Percentiles rank a stretch among this genome's conserved stretches.
Evolutionary conservation across 2,113 vertebrate species (phyloP).

Genomic region (Campylomormyrus tamandua): DNA sequence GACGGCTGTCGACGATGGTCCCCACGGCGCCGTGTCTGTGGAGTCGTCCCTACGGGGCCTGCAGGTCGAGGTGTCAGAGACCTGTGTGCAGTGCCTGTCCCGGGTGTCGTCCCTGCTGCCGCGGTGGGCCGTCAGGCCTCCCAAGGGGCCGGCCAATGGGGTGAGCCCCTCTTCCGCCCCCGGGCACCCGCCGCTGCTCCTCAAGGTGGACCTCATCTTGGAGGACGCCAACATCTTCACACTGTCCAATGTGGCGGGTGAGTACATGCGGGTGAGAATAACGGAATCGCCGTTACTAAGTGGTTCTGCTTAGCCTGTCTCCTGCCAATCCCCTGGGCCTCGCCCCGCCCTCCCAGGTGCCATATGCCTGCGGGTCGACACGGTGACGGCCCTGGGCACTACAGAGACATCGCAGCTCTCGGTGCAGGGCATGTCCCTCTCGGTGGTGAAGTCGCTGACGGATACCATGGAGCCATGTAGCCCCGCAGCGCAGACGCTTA

Average conservation of each 20-base stretch:
- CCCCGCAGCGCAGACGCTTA: conserved; percentile 66
- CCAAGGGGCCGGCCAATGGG: conserved; percentile 23
- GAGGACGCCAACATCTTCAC: conserved; percentile 87
- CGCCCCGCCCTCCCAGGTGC: conserved; percentile 61
- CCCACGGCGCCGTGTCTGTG: conserved; percentile 66
- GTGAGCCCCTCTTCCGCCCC: not conserved
- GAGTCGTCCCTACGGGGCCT: conserved; percentile 81
- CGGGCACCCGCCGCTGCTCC: conserved; percentile 57
- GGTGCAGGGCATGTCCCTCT: conserved; percentile 73
- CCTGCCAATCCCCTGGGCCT: not conserved
- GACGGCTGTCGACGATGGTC: conserved; percentile 45
- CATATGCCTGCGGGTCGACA: conserved; percentile 74
- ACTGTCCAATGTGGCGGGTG: conserved; percentile 79
- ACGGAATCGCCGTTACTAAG: not conserved
- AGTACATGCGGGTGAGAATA: conserved; percentile 49
- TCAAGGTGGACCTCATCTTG: conserved; percentile 80
- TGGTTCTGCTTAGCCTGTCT: not conserved
- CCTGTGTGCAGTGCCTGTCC: conserved; percentile 81
- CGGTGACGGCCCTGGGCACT: conserved; percentile 63
- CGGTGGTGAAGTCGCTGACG: conserved; percentile 69
- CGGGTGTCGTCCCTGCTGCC: conserved; percentile 70
- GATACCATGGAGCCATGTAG: conserved; percentile 84
- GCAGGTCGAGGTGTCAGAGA: conserved; percentile 85
- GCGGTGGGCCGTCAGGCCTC: conserved; percentile 1
- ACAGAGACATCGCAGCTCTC: conserved; percentile 71